phyloP scores from a whole-genome alignment of 37 sponge, comb jelly and placozoan species.

The Lycopodina hypogea region DNA sequence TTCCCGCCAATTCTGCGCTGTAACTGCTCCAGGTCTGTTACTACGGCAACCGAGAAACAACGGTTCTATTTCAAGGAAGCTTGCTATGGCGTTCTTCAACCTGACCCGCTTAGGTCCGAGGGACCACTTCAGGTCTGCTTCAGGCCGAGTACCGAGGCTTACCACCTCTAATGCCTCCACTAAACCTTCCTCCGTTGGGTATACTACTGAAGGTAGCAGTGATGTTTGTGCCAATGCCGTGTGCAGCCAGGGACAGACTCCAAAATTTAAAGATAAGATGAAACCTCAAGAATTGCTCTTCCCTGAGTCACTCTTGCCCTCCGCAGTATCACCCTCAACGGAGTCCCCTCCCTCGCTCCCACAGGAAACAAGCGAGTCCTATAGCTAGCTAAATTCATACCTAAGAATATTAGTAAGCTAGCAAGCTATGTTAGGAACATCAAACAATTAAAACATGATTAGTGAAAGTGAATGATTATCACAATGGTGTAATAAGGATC shows the following conservation, averaged over 20 bases:
- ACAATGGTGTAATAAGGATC: no score
- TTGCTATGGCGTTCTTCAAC: constrained; percentile 95
- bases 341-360: no score
- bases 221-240: background rate
- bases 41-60: background rate
- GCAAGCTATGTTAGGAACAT: no score
- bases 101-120: constrained; percentile 85
- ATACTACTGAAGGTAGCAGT: background rate
- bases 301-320: no score
- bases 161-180: background rate
- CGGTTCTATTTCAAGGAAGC: background rate
- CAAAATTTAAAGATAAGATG: no score
- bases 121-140: constrained; percentile 67
- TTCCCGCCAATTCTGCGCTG: constrained; percentile 44
- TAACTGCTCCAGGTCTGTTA: background rate
- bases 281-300: no score
- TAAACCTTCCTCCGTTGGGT: background rate
- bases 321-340: no score
- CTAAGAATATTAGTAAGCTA: no score
- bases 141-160: background rate
- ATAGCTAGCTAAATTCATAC: no score
- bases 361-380: no score
- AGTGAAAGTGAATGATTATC: no score
- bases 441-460: no score
- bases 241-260: background rate